Evolutionary conservation across 1,140 invertebrate genomes (phyloP), one percentile per base, ranked within the genome.

Genomic region (Metaphire vulgaris): DNA sequence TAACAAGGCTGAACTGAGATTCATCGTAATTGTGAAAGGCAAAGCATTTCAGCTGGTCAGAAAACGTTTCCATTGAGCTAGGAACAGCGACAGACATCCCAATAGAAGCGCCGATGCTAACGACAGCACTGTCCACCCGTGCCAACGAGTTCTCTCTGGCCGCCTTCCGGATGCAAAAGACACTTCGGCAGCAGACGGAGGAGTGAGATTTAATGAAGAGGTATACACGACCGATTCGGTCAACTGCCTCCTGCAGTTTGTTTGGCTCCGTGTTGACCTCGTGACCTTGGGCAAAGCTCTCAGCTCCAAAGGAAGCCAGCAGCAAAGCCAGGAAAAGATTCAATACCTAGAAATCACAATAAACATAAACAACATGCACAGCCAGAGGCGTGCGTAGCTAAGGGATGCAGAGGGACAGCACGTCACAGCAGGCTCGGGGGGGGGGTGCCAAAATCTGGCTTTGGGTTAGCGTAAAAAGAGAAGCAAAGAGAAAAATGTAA

Each of bases 241-340:
- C 93, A 82, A 98, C 94, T 41, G 96, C 97, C 88, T 98, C 96
- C n/a, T 94, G 91, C 80, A 99, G 93, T 90, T 98, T 98, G 86
- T 98, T 98, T 1, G 95, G 96, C 80, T 97, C 94, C 83, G 92
- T 93, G 87, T 96, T 94, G 26, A 83, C 84, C 1, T 81, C 79
- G 64, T 82, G 78, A 26, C 80, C 80, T 67, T 82, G 79, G 26
- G 81, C 79, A 16, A 56, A 21, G 32, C 79, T 80, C 72, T 86
- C 84, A 70, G 94, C 96, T 84, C 95, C 95, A 87, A 99, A 99
- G 87, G 97, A 97, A 88, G 92, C 95, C 89, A 99, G 92, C 88
- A 98, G 91, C 91, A 99, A 91, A 84, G 96, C 96, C 89, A 99
- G 93, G 91, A 99, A 98, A 83, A 99, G 92, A 88, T 98, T 99